Evolutionary conservation across 1,140 invertebrate species (phyloP), one percentile per base, ranked within the genome.

Genomic region (Lordiphosa collinella): DNA sequence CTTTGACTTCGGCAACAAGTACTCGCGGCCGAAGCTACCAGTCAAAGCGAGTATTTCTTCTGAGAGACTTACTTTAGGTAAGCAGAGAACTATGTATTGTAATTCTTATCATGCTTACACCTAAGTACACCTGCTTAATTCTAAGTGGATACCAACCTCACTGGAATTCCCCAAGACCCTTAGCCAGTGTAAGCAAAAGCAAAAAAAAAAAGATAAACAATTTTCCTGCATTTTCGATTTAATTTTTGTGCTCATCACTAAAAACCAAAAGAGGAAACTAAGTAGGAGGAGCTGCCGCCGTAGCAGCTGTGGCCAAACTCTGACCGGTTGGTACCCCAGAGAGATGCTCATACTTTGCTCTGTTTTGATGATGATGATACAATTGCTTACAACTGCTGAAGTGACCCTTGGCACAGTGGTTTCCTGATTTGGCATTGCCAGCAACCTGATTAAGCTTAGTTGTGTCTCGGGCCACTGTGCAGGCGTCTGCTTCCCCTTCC

Each of bases 141-240:
- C n/a, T 12, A 36, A 11, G 9, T 9, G 12, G 7, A 8, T 29
- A 29, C 25, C 6, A 29, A 29, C 25, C 1, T 8, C 25, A 29
- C 2, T 1, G 2, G 1, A 29, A 29, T 29, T 29, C 2, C 12
- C 12, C 22, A 37, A 2, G n/a, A 25, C 8, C 8, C 1, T 5
- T 9, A 2, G 25, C 38, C 62, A 41, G 50, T 18, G 36, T 32
- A 67, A 46, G 55, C 47, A 43, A 58, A 71, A 80, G 71, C 4
- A 5, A 63, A 80, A 67, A 70, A 54, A 66, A 52, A 80, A 67
- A 71, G 82, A 71, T n/a, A n/a, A 73, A 71, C 66, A 76, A 82
- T 84, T 82, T 79, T 54, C 60, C 66, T 75, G 66, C 71, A 80
- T 80, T 80, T 80, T 82, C 76, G 75, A 80, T 80, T 82, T 75